A percentile compares a stretch with the other conserved stretches of the same genome.
Evolutionary conservation across 2,797 vertebrate genomes (phyloP).

Genomic region (Alca torda): DNA sequence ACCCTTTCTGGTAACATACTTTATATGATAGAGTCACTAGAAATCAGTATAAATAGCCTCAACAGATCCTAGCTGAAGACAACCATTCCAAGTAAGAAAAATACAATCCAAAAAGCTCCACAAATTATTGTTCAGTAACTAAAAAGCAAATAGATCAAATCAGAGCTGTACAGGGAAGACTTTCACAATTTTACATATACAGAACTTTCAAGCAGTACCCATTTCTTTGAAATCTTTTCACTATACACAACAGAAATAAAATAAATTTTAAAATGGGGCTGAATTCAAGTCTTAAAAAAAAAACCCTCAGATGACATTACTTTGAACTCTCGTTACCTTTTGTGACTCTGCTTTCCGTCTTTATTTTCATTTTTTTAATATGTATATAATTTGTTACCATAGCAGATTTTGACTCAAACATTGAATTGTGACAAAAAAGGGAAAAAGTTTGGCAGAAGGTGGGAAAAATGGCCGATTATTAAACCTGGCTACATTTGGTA

Average conservation of each 20-base stretch:
- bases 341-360: conserved; percentile 42
- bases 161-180: not conserved
- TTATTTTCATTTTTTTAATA: conserved; percentile 49
- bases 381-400: conserved; percentile 56
- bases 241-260: conserved; percentile 31
- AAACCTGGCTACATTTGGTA: conserved; percentile 54
- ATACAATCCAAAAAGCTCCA: not conserved
- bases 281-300: conserved; percentile 43
- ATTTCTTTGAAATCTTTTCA: conserved; percentile 3
- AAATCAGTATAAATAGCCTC: not conserved
- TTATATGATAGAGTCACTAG: not conserved
- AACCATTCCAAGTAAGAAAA: conserved; percentile 1
- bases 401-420: conserved; percentile 56
- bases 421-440: conserved; percentile 20
- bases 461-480: conserved; percentile 43
- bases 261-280: conserved; percentile 1
- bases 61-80: not conserved
- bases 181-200: conserved; percentile 6
- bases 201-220: not conserved
- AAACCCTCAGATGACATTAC: not conserved
- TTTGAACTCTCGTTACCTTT: conserved; percentile 62
- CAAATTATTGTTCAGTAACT: not conserved
- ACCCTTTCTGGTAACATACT: not conserved
- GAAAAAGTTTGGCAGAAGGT: conserved; percentile 36
- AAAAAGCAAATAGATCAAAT: conserved; percentile 35